Base-by-base conservation (phyloP, 2,888 invertebrate genomes). In the Limnephilus auricula region DNA sequence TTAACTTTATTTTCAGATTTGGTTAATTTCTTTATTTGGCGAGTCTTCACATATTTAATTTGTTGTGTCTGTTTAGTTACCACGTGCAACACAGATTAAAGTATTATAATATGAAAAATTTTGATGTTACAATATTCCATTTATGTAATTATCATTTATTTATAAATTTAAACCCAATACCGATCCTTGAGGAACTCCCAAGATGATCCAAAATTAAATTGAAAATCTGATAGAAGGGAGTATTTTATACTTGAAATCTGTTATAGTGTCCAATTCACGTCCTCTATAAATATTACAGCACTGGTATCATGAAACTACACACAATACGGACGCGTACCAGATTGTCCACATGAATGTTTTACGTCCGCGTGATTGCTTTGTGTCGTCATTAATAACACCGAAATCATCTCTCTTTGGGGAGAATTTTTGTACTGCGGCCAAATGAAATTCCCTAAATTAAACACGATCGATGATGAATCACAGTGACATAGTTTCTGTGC, bases 331-430 rank as follows among this genome's bases (percentile, higher is more conserved):
- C 85, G 30, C 40, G 40, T n/a, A 40, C 40, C 85, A 85, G 37
- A 85, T 85, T 45, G 85, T 40, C 85, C 40, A 40, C 40, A 40
- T 45, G 85, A 85, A 85, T 85, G 45, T 85, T 45, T 40, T 85
- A 85, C 40, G 85, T 85, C 30, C 40, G 85, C n/a, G 85, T 85
- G 85, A 85, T 85, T 85, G 45, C 40, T 85, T 45, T 85, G 84
- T 85, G 40, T 45, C 37, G 40, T 40, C 40, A 85, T 85, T 45
- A 85, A 85, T 85, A 85, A 85, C 85, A 13, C 30, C 18, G 34
- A 15, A 40, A 40, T 85, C 40, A 85, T 85, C n/a, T 30, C 85
- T n/a, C n/a, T 12, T 45, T 0, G 84, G 85, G 85, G n/a, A 30
- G 45, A n/a, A 40, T 85, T 45, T 85, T 85, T 85, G 40, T 85